Conservation (phyloP, 2,797 vertebrate species). For the Nasua narica region DNA sequence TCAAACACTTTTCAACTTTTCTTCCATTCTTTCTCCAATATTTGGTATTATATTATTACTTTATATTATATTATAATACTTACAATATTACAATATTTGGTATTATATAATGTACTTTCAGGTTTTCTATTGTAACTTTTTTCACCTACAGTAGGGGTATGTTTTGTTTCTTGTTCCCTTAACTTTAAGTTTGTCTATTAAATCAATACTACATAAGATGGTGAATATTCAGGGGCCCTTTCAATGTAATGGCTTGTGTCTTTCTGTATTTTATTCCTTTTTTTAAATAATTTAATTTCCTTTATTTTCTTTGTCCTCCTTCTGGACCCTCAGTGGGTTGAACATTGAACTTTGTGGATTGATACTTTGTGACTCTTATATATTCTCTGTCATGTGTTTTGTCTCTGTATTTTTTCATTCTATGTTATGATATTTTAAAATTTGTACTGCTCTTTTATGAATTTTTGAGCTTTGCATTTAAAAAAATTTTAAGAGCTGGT, state of each 20-base stretch:
- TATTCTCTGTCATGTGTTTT: background rate
- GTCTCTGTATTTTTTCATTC: background rate
- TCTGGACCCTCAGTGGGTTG: background rate
- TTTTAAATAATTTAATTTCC: background rate
- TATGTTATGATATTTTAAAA: background rate
- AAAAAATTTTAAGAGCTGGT: background rate
- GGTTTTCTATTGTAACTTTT: background rate
- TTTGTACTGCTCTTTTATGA: background rate
- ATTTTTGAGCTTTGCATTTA: background rate
- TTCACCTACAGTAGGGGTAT: background rate
- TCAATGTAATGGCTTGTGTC: background rate
- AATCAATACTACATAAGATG: background rate
- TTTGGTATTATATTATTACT: background rate
- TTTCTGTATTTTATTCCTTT: background rate
- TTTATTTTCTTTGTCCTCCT: background rate
- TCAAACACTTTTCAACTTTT: slow-evolving; percentile 17
- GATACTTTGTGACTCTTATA: background rate
- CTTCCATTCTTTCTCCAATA: background rate
- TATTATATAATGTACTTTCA: background rate
- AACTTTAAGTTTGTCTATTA: background rate
- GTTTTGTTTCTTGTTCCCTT: slow-evolving; percentile 19
- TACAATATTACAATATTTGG: background rate
- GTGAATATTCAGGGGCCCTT: background rate
- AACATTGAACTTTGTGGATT: background rate
- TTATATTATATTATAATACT: no score